phyloP scores from a whole-genome alignment of 2,113 vertebrate genomes.

The Ceyx cyanopectus region DNA sequence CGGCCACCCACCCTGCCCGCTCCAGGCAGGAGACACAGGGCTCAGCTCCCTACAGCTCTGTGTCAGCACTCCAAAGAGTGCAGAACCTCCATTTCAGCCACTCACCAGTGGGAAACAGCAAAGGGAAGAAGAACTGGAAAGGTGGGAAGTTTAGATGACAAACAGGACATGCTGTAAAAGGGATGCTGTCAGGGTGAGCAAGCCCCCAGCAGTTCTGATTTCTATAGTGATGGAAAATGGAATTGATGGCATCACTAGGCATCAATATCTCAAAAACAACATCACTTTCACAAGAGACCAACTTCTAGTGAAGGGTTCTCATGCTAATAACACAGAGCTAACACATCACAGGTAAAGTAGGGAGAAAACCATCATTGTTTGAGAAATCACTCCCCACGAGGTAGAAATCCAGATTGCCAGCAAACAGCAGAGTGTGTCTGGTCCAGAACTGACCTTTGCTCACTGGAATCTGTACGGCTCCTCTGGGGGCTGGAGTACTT shows the following conservation, averaged over 20 bases:
- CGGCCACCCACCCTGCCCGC: not conserved
- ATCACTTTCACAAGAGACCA: not conserved
- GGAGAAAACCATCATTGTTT: not conserved
- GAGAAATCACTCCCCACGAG: not conserved
- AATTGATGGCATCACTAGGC: not conserved
- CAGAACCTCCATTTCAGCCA: not conserved
- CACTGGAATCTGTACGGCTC: conserved; percentile 88
- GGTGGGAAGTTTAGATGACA: not conserved
- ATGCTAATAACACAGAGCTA: not conserved
- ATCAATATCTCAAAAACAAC: conserved; percentile 6
- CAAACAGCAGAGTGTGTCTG: not conserved
- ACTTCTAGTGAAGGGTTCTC: not conserved
- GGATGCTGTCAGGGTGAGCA: not conserved
- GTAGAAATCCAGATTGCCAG: not conserved
- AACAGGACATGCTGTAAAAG: not conserved
- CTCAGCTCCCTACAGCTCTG: too few species aligned
- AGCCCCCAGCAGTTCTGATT: not conserved
- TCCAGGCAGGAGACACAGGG: not conserved
- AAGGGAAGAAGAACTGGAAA: fast-evolving
- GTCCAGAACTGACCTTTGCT: conserved; percentile 85
- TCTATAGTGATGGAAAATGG: not conserved
- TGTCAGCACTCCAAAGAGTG: too few species aligned
- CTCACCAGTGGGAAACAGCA: not conserved
- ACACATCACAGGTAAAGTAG: not conserved
- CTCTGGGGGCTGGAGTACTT: conserved; percentile 91